These are phyloP conservation scores for Coracias cyanogaster DNA, from an alignment of 2,797 vertebrate genomes.

Conservation along the genomic window DNA sequence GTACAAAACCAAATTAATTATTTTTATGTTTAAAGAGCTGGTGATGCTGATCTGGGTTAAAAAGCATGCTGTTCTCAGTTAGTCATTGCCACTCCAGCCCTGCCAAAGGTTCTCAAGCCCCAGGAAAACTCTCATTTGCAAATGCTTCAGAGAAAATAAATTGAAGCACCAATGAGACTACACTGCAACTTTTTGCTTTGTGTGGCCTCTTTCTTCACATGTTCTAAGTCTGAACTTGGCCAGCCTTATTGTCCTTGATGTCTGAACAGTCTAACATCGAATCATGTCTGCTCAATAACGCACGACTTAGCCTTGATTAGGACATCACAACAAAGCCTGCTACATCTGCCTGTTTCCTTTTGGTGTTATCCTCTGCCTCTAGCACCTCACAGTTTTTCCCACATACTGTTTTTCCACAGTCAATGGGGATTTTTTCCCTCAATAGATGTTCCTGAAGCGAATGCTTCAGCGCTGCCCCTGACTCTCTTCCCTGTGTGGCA, in stretches of 20 bases:
- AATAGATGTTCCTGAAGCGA: fast-evolving
- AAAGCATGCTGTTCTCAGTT: neutral
- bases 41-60: neutral
- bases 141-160: neutral
- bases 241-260: neutral
- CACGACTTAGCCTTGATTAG: neutral
- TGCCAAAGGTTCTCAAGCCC: neutral
- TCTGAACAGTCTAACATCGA: neutral
- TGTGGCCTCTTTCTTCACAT: neutral
- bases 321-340: neutral
- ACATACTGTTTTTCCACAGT: fast-evolving
- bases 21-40: constrained; percentile 8
- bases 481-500: fast-evolving
- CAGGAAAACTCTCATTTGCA: neutral
- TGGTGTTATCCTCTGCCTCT: neutral
- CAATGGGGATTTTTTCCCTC: neutral
- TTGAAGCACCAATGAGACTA: neutral
- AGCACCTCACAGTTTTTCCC: neutral
- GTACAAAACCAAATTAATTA: neutral
- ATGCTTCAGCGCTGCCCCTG: neutral
- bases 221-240: neutral
- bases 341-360: neutral
- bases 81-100: neutral
- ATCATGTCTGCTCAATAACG: neutral
- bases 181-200: neutral